phyloP scores from a whole-genome alignment of 2,113 vertebrate genomes.

The Colossoma macropomum region DNA sequence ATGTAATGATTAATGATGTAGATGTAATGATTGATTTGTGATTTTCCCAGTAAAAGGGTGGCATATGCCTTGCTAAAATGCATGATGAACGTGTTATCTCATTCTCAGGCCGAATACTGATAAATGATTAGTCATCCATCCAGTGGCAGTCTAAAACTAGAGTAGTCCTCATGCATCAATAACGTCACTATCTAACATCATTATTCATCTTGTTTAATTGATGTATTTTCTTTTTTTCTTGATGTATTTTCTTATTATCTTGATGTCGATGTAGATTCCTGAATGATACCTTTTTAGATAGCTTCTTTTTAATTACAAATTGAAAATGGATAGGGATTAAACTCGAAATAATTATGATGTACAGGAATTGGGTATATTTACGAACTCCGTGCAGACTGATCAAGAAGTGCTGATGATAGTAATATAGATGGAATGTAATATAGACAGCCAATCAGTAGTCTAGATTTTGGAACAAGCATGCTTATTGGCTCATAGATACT shows the following conservation, averaged over 20 bases:
- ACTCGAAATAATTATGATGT: too few relatives aligned
- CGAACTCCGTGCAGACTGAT: too few relatives aligned
- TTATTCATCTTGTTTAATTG: slow-evolving; percentile 77
- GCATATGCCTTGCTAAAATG: slow-evolving; percentile 28
- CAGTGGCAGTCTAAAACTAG: slow-evolving; percentile 54
- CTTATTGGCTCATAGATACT: too few relatives aligned
- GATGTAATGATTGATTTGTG: not conserved
- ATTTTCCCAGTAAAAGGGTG: not conserved
- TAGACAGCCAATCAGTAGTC: too few relatives aligned
- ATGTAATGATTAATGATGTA: slow-evolving; percentile 1
- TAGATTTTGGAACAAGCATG: too few relatives aligned
- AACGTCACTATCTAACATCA: slow-evolving; percentile 70
- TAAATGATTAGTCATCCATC: slow-evolving; percentile 32
- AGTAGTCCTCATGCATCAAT: slow-evolving; percentile 63
- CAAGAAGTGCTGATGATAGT: too few relatives aligned
- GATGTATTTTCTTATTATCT: slow-evolving; percentile 82
- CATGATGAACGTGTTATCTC: not conserved
- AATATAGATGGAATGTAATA: too few relatives aligned
- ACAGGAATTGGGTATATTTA: too few relatives aligned
- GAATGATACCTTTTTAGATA: too few relatives aligned
- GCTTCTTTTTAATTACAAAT: too few relatives aligned
- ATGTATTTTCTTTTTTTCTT: slow-evolving; percentile 64
- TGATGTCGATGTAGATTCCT: too few relatives aligned
- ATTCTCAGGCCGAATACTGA: slow-evolving; percentile 29
- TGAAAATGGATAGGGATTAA: too few relatives aligned